Evolutionary conservation across 2,797 vertebrate species (phyloP), one percentile per base, ranked within the genome.

Genomic region (Lagodon rhomboides): DNA sequence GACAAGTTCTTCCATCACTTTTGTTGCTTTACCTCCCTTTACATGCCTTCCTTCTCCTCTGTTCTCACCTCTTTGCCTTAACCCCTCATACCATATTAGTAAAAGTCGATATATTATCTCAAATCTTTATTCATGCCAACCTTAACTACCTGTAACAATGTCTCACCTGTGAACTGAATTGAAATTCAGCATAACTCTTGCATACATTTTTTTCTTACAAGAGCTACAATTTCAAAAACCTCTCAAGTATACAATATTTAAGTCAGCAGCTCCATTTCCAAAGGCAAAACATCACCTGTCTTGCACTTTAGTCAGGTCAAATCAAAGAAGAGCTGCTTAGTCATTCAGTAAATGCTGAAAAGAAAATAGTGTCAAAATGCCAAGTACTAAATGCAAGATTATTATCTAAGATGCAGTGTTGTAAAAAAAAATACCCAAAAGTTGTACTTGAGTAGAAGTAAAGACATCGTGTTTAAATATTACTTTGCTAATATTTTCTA

Each of bases 1-100:
- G 75, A 74, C 22, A 12, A 67, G 20, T n/a, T 68, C 68, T 79
- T 63, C 34, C 38, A 69, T 47, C 55, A 49, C 27, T 47, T 56
- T 60, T 63, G 58, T 82, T n/a, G 46, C 17, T 66, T 62, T 18
- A 72, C 53, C 55, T 70, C 43, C 51, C 10, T 11, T 74, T 56
- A 69, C 47, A 66, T 44, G 50, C 6, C 23, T 49, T 43, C 12
- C 16, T 72, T 8, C 46, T 72, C 13, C 46, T 34, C 59, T 25
- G 2, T 64, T 65, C 17, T 38, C 12, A 41, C 6, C 20, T n/a
- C 15, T 51, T 27, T 54, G 8, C 41, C 13, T 41, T 55, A 41
- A 54, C 53, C 3, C 9, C n/a, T 23, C 9, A 34, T 46, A 58
- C 20, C 3, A 12, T 46, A 49, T 69, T 53, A 51, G 4, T 53